Conservation (phyloP, 2,113 vertebrate species). For the Baryphthengus martii region DNA sequence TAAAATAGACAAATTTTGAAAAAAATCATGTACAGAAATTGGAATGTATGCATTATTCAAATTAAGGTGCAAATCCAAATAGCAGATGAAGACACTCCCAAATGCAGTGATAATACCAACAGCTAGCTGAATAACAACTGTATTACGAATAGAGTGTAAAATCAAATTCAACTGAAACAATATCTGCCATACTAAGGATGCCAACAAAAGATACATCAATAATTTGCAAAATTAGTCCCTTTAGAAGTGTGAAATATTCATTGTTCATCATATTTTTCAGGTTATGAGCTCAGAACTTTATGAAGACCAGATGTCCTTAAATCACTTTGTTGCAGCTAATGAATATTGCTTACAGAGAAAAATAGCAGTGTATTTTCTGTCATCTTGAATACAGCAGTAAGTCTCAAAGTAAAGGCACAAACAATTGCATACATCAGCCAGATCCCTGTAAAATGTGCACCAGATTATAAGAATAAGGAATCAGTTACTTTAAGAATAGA, state of each 20-base stretch:
- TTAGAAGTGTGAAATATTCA: neutral
- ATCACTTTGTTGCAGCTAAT: neutral
- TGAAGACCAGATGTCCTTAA: neutral
- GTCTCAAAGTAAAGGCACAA: neutral
- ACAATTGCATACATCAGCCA: neutral
- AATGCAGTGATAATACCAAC: neutral
- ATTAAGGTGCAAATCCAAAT: neutral
- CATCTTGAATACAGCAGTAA: neutral
- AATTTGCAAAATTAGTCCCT: slow-evolving; percentile 14
- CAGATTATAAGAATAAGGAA: neutral
- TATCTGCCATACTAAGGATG: slow-evolving; percentile 11
- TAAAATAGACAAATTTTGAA: neutral
- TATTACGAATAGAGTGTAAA: neutral
- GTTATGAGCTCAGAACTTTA: neutral
- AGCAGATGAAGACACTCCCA: neutral
- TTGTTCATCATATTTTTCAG: neutral
- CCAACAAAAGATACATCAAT: neutral
- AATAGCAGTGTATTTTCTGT: neutral
- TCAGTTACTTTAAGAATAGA: neutral
- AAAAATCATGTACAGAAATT: neutral
- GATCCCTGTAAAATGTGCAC: neutral
- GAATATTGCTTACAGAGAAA: neutral
- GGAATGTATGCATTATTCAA: neutral
- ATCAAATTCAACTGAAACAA: neutral
- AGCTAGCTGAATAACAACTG: neutral